Evolutionary conservation across 2,888 invertebrate genomes (phyloP).

Genomic region (Temnothorax ravouxi): DNA sequence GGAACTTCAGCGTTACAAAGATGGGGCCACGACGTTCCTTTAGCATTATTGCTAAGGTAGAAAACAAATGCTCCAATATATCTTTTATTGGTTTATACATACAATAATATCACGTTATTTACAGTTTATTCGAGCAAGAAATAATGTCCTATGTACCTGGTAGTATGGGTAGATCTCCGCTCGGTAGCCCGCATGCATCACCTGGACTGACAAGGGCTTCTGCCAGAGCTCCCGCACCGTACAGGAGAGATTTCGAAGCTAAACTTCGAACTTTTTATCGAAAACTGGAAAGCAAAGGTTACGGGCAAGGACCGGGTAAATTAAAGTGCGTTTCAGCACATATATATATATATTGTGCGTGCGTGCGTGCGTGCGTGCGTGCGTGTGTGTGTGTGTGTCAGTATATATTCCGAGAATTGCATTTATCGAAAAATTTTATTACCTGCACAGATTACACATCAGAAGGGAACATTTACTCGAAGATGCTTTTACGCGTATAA

Average conservation of each 20-base stretch:
- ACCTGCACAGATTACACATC: slow-evolving; percentile 92
- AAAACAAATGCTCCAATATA: neutral
- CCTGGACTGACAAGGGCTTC: slow-evolving; percentile 93
- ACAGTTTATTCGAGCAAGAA: slow-evolving; percentile 98
- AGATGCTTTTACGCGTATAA: slow-evolving; percentile 98
- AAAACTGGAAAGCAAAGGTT: slow-evolving; percentile 98
- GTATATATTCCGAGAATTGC: slow-evolving; percentile 12
- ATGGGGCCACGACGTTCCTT: slow-evolving; percentile 96
- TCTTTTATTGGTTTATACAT: neutral
- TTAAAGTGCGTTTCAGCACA: slow-evolving; percentile 90
- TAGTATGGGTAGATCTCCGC: slow-evolving; percentile 87
- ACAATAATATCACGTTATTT: neutral
- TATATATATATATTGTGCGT: neutral
- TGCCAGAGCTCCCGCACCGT: slow-evolving; percentile 95
- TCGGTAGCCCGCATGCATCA: slow-evolving; percentile 91
- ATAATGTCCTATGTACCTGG: slow-evolving; percentile 98
- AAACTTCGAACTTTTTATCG: slow-evolving; percentile 97
- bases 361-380: too few relatives aligned
- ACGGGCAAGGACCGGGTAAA: slow-evolving; percentile 98
- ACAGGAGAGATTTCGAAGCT: slow-evolving; percentile 97
- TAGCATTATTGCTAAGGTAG: slow-evolving; percentile 97
- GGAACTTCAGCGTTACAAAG: slow-evolving; percentile 94
- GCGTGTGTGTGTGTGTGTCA: neutral
- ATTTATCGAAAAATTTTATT: slow-evolving; percentile 34
- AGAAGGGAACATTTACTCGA: slow-evolving; percentile 97